A percentile compares a stretch with the other conserved stretches of the same genome.
These are phyloP conservation scores for Drosophila albomicans DNA, from an alignment of 1,140 invertebrate species.

Conservation along the genomic window DNA sequence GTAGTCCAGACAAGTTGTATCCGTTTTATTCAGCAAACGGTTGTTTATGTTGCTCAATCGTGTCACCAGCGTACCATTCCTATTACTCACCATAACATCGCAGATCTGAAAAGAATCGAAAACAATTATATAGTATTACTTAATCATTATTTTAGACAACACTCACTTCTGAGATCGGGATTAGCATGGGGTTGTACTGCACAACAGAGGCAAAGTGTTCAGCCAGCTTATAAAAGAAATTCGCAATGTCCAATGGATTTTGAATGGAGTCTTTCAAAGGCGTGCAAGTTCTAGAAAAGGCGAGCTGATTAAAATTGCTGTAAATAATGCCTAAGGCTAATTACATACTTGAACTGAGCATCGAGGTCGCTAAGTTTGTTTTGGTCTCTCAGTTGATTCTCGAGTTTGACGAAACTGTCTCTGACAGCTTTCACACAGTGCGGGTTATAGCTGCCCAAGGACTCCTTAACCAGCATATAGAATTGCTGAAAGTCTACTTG, in stretches of 20 bases:
- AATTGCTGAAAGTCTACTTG: slow-evolving; percentile 94
- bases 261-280: slow-evolving; percentile 88
- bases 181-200: slow-evolving; percentile 94
- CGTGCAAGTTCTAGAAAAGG: slow-evolving; percentile 89
- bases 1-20: slow-evolving; percentile 93
- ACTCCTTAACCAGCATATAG: slow-evolving; percentile 89
- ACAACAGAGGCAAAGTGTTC: slow-evolving; percentile 94
- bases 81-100: slow-evolving; percentile 89
- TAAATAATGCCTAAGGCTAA: background rate
- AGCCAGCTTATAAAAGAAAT: slow-evolving; percentile 92
- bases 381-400: slow-evolving; percentile 87
- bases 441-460: slow-evolving; percentile 87
- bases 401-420: slow-evolving; percentile 88
- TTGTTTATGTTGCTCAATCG: slow-evolving; percentile 91
- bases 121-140: background rate
- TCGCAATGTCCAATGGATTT: slow-evolving; percentile 90
- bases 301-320: background rate
- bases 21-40: slow-evolving; percentile 89
- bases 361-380: slow-evolving; percentile 88
- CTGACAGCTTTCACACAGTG: slow-evolving; percentile 89
- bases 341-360: slow-evolving; percentile 89
- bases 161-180: slow-evolving; percentile 90
- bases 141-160: background rate
- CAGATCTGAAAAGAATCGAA: slow-evolving; percentile 86
- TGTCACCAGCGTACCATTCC: slow-evolving; percentile 87